phyloP scores from a whole-genome alignment of 1,140 invertebrate species.

The Achatina immaculata region DNA sequence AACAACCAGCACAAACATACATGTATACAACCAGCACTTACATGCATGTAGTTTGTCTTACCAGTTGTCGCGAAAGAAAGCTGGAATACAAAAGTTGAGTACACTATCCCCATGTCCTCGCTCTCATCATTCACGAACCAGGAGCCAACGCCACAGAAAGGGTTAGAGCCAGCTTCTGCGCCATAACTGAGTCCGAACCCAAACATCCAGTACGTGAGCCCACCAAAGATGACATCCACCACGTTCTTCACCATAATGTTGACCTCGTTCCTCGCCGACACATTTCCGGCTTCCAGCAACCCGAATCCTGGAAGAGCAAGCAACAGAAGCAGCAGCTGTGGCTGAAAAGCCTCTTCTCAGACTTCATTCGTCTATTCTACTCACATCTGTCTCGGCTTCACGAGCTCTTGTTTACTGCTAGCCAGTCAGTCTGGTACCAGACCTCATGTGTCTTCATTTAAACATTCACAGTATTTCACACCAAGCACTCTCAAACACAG shows the following conservation, averaged over 20 bases:
- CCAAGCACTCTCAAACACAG: no score
- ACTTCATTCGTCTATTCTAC: not conserved
- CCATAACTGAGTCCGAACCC: slow-evolving; percentile 94
- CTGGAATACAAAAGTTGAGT: slow-evolving; percentile 62
- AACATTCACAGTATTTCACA: not conserved
- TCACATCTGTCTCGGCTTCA: not conserved
- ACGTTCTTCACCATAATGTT: slow-evolving; percentile 77
- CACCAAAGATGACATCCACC: slow-evolving; percentile 85
- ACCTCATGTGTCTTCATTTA: not conserved
- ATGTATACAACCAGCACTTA: no score
- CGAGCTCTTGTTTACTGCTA: not conserved
- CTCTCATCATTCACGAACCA: slow-evolving; percentile 72
- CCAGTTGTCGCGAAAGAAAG: slow-evolving; percentile 65
- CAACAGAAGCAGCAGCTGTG: no score
- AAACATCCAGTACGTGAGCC: slow-evolving; percentile 93
- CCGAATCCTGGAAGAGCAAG: slow-evolving; percentile 71
- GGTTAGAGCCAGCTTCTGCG: slow-evolving; percentile 76
- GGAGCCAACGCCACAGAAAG: slow-evolving; percentile 77
- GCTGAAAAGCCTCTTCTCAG: not conserved
- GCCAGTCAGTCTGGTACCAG: not conserved
- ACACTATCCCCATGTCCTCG: slow-evolving; percentile 67
- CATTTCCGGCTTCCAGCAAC: slow-evolving; percentile 75
- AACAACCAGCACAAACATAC: no score
- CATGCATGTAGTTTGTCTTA: slow-evolving; percentile 5
- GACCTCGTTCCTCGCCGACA: slow-evolving; percentile 75